Percentiles rank a stretch among this genome's conserved stretches.
These are phyloP conservation scores for Colistium nudipinnis DNA, from an alignment of 2,113 vertebrate species.

Conservation along the genomic window DNA sequence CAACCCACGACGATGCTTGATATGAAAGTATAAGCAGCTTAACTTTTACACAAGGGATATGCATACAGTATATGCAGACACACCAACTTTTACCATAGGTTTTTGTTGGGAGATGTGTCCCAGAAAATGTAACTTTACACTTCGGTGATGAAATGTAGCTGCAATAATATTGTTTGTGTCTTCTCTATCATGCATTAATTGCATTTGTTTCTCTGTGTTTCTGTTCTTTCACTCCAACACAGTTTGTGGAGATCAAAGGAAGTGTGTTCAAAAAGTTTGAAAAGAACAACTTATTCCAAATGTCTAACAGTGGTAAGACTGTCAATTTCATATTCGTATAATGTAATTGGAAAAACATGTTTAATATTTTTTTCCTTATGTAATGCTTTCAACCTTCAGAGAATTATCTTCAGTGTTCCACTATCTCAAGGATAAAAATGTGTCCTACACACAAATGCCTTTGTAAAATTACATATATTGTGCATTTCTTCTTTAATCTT, in stretches of 20 bases:
- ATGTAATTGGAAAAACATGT: background rate
- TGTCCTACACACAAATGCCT: background rate
- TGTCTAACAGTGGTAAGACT: conserved; percentile 96
- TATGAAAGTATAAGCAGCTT: too few species aligned
- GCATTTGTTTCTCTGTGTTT: conserved; percentile 44
- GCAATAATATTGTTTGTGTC: conserved; percentile 12
- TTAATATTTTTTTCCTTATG: background rate
- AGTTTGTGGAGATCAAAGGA: conserved; percentile 99
- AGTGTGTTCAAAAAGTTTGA: conserved; percentile 99
- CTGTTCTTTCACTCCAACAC: conserved; percentile 56
- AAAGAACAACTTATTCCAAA: conserved; percentile 99
- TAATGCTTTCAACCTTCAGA: background rate
- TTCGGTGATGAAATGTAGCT: conserved; percentile 26
- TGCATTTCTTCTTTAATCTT: conserved; percentile 20
- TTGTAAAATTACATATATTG: conserved; percentile 4
- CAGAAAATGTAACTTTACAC: background rate
- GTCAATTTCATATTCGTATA: background rate
- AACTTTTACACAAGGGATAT: too few species aligned
- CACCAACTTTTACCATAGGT: background rate
- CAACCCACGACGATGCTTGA: background rate
- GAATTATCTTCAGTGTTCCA: background rate
- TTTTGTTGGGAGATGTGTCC: background rate
- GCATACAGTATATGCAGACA: background rate
- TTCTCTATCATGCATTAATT: conserved; percentile 6
- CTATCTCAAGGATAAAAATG: background rate